Base-by-base conservation (phyloP, 2,888 invertebrate species). In the Phaedon cochleariae region DNA sequence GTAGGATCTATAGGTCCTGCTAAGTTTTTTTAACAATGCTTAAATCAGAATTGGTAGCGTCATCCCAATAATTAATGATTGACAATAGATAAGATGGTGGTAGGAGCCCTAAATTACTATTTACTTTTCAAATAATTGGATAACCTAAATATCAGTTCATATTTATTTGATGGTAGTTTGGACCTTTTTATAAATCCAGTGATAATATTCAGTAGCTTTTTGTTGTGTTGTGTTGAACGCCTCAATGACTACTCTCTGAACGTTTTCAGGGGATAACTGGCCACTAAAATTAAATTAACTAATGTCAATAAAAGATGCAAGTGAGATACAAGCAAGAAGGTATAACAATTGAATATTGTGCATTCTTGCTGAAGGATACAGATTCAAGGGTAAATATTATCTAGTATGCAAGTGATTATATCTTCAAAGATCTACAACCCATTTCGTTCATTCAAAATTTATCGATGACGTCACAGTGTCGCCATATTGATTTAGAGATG, bases 131-230 rank as follows among this genome's bases (percentile, higher is more conserved):
- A 22, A 22, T 51, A 55, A 62, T 62, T 62, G 21, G 20, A 62
- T 57, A 68, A 62, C 61, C 58, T 62, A 65, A 61, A 53, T 61
- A 54, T 46, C 18, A 54, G 17, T 54, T 46, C 20, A 48, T 52
- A 17, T 60, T 79, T 75, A 82, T 77, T 81, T 80, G 70, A 82
- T 81, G 64, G 74, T 79, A 22, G 79, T 80, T 81, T 92, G 90
- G 37, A 93, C 90, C 86, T 96, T 92, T 84, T 94, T 87, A 81
- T 91, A 89, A 73, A 92, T 87, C 90, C 92, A 92, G 77, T 89
- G 87, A 79, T 90, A 91, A 77, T 90, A 92, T 71, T 90, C 86
- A 7, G 87, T 84, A 60, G 92, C 89, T 66, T 89, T 89, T 72
- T 85, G 83, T 74, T 89, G 88, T 15, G 92, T 92, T 64, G 88